Base-by-base conservation (phyloP, 1,140 invertebrate genomes). In the Trachymyrmex septentrionalis region DNA sequence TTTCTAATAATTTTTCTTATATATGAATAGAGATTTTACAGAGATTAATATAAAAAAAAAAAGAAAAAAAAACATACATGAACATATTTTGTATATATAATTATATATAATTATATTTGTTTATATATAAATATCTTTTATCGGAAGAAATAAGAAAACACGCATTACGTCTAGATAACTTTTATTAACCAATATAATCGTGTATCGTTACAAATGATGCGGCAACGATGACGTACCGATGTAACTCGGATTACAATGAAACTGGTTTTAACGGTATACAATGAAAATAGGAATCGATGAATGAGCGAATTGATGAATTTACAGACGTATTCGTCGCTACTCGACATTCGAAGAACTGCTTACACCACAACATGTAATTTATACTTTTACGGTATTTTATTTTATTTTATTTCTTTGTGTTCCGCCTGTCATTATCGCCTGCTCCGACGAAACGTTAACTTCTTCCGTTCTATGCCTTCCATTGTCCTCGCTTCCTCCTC, bases 101-200 rank as follows among this genome's bases (percentile, higher is more conserved):
- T 44, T 10, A 44, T 10, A 44, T 44, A 9, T 44, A 44, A 38
- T 44, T 12, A 3, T 44, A 44, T 44, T 44, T 44, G 9, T 1
- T 44, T 44, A 10, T 44, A 44, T 10, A 44, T 10, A 44, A 16
- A 50, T 50, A 50, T 16, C 38, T 12, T 48, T 14, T 16, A 16
- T 4, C 14, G 2, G 4, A 38, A 75, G 16, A 30, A 50, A 61
- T 55, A 55, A 38, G 21, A 9, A 38, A 12, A 44, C n/a, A 14
- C 7, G 5, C 2, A 14, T 87, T 95, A 95, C 94, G 95, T 95
- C 95, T 95, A 95, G 94, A 95, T 94, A 95, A 95, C 94, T 95
- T 95, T 95, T 95, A 95, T 95, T 95, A 95, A 95, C 94, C 95
- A 95, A 95, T 95, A 94, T 94, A 92, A 93, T 95, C 93, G 92